phyloP scores from a whole-genome alignment of 2,113 vertebrate species.

The Serilophus lunatus region DNA sequence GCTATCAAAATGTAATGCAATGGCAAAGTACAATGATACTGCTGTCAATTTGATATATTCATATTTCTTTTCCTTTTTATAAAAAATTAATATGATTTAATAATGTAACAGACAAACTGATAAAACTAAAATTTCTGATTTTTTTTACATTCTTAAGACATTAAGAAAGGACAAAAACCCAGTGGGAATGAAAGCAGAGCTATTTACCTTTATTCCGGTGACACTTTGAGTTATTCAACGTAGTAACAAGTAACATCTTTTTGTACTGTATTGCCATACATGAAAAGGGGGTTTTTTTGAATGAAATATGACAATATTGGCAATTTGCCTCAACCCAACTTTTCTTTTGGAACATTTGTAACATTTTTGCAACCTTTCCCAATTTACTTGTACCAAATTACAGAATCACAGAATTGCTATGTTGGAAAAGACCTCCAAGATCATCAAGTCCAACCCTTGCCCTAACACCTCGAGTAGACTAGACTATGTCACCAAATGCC shows the following conservation, averaged over 20 bases:
- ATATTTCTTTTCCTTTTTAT: neutral
- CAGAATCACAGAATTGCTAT: too few species aligned
- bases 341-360: neutral
- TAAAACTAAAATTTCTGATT: constrained; percentile 20
- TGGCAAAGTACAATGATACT: neutral
- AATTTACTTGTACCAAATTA: too few species aligned
- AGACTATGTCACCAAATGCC: too few species aligned
- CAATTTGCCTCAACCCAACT: neutral
- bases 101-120: constrained; percentile 14
- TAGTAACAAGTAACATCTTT: neutral
- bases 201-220: constrained; percentile 3
- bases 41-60: neutral
- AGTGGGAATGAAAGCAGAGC: constrained; percentile 14
- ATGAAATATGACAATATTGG: neutral
- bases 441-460: too few species aligned
- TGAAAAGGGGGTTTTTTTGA: neutral
- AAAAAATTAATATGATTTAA: constrained; percentile 26
- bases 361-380: neutral
- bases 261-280: neutral
- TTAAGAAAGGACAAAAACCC: constrained; percentile 25
- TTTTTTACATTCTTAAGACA: constrained; percentile 5
- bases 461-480: too few species aligned
- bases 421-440: too few species aligned
- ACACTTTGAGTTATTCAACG: neutral
- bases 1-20: neutral